Evolutionary conservation across 1,140 invertebrate genomes (phyloP), one percentile per base, ranked within the genome.

Genomic region (Fopius arisanus): DNA sequence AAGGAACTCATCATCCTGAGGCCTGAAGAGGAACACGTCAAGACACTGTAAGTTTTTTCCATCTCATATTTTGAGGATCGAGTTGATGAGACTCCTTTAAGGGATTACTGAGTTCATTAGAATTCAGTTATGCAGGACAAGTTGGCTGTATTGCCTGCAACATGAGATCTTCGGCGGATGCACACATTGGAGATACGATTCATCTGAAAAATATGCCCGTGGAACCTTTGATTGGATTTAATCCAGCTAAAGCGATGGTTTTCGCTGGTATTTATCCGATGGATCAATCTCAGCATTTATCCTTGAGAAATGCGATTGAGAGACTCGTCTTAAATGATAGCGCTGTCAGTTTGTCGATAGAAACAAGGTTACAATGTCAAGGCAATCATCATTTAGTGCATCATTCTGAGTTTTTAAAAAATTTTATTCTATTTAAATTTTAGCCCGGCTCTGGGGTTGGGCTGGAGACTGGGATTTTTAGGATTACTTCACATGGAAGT

Each of bases 401-500:
- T 51, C 14, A 51, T 4, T 33, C 31, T 66, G 3, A 41, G 21
- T 23, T 23, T 28, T 16, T 29, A n/a, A 51, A 70, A 10, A 54
- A 54, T 16, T n/a, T 0, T 7, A 41, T 63, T 40, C 71, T 23
- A 14, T 70, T 43, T n/a, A 67, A 59, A 71, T 70, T 26, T 80
- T 81, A 97, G 96, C 90, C 92, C 95, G 72, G 97, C 97, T 3
- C 87, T 99, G 59, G 98, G 98, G 12, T 93, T 96, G 85, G 98
- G 97, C 40, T 99, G 95, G 94, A 90, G 96, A 59, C 84, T 98
- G 33, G 97, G 97, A 4, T 99, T 99, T 86, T 88, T 99, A 4
- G 98, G 98, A 0, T 87, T 99, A 3, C 88, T 99, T 6, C 98
- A 99, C 84, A 93, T 99, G 90, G 97, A 99, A 87, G 97, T 99